phyloP scores from a whole-genome alignment of 1,140 invertebrate species.

The Drosophila erecta region DNA sequence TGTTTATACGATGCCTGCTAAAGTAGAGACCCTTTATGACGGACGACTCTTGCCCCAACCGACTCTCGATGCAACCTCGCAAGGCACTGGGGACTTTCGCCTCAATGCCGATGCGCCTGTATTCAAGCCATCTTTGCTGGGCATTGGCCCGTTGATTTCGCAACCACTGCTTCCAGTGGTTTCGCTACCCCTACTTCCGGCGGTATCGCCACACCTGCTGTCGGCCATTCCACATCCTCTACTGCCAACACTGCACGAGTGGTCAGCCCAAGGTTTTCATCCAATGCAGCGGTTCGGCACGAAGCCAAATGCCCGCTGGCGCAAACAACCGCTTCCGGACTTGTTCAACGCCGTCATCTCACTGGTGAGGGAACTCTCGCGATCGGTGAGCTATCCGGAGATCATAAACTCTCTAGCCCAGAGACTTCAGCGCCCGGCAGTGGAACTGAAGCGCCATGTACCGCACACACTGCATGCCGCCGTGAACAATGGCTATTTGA shows the following conservation, averaged over 20 bases:
- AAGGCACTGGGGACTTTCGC: background rate
- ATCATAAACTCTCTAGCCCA: conserved; percentile 44
- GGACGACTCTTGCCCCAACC: background rate
- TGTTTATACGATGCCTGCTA: conserved; percentile 6
- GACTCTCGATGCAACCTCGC: conserved; percentile 4
- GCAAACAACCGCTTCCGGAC: conserved; percentile 52
- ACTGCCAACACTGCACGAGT: background rate
- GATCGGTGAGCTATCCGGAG: conserved; percentile 69
- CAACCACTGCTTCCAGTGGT: background rate
- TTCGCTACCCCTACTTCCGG: background rate
- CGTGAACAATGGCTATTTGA: conserved; percentile 55
- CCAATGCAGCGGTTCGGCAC: background rate
- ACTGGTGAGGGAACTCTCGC: conserved; percentile 48
- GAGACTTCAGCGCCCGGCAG: conserved; percentile 47
- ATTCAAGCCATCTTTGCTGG: conserved; percentile 34
- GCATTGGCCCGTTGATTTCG: no score
- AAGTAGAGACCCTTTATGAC: background rate
- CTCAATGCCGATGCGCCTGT: conserved; percentile 51
- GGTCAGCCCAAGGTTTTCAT: background rate
- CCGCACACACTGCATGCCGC: conserved; percentile 58
- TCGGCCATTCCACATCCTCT: background rate
- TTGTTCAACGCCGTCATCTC: conserved; percentile 44
- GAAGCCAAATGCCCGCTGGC: background rate
- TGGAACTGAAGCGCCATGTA: conserved; percentile 66
- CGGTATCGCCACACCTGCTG: background rate